Evolutionary conservation across 1,140 invertebrate species (phyloP).

Genomic region (Andrena cerasifolii): DNA sequence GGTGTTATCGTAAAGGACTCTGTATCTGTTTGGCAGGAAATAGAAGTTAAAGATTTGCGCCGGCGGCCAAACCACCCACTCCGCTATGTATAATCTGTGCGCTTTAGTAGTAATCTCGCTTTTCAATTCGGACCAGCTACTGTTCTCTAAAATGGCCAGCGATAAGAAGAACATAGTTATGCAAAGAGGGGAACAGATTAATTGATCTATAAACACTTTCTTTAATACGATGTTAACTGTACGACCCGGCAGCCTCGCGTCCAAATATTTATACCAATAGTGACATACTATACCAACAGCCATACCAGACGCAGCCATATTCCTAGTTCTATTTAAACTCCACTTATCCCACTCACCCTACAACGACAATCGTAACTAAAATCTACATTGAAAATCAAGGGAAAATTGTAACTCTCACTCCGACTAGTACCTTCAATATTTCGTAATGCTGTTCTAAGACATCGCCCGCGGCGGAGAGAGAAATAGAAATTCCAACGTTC

Average conservation of each 20-base stretch:
- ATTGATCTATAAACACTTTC: conserved; percentile 94
- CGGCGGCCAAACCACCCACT: conserved; percentile 92
- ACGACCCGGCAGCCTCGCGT: conserved; percentile 87
- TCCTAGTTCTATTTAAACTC: conserved; percentile 86
- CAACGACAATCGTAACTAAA: conserved; percentile 1
- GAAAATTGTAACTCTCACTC: no score
- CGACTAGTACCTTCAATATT: conserved; percentile 85
- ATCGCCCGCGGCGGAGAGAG: conserved; percentile 91
- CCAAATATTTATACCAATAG: conserved; percentile 91
- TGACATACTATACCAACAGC: conserved; percentile 93
- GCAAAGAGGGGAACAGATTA: conserved; percentile 93
- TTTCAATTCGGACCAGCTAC: conserved; percentile 85
- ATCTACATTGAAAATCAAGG: no score
- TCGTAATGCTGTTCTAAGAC: conserved; percentile 93
- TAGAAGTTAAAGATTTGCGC: conserved; percentile 95
- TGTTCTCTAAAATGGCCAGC: conserved; percentile 88
- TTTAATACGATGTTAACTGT: conserved; percentile 88
- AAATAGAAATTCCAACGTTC: conserved; percentile 92
- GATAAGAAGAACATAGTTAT: conserved; percentile 92
- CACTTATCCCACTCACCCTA: conserved; percentile 84
- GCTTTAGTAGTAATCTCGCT: conserved; percentile 91
- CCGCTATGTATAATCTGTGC: conserved; percentile 89
- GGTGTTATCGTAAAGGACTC: conserved; percentile 95
- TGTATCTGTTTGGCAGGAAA: conserved; percentile 90
- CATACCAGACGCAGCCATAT: conserved; percentile 91